Evolutionary conservation across 2,888 invertebrate species (phyloP).

Genomic region (Diplolepis rosae): DNA sequence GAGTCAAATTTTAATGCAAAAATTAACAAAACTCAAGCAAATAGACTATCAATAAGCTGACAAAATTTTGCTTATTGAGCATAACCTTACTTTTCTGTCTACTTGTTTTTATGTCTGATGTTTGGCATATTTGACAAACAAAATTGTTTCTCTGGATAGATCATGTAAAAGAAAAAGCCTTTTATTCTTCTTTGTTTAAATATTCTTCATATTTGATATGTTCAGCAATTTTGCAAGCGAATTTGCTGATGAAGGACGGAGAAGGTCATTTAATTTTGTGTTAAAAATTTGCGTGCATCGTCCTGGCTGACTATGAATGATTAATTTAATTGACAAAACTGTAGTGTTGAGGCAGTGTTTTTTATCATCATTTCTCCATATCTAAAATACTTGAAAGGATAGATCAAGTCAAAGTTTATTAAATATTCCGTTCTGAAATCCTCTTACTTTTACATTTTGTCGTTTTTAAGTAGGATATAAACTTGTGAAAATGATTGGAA

Average conservation of each 20-base stretch:
- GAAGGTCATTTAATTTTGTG: constrained; percentile 49
- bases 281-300: not conserved
- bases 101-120: not conserved
- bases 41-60: not conserved
- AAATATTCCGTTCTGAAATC: too few relatives aligned
- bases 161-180: not conserved
- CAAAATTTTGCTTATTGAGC: not conserved
- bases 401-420: too few relatives aligned
- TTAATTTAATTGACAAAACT: not conserved
- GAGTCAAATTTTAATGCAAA: not conserved
- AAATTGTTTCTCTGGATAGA: not conserved
- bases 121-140: not conserved
- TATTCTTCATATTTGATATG: not conserved
- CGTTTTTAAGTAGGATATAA: too few relatives aligned
- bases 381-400: too few relatives aligned
- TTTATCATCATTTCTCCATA: too few relatives aligned
- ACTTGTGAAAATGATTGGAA: too few relatives aligned
- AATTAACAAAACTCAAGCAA: not conserved
- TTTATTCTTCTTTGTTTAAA: not conserved
- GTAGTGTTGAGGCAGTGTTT: not conserved
- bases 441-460: too few relatives aligned
- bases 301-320: constrained; percentile 1
- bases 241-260: constrained; percentile 48
- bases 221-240: not conserved
- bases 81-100: constrained; percentile 24